Conservation (phyloP, 2,888 invertebrate genomes). For the Leptura quadrifasciata region DNA sequence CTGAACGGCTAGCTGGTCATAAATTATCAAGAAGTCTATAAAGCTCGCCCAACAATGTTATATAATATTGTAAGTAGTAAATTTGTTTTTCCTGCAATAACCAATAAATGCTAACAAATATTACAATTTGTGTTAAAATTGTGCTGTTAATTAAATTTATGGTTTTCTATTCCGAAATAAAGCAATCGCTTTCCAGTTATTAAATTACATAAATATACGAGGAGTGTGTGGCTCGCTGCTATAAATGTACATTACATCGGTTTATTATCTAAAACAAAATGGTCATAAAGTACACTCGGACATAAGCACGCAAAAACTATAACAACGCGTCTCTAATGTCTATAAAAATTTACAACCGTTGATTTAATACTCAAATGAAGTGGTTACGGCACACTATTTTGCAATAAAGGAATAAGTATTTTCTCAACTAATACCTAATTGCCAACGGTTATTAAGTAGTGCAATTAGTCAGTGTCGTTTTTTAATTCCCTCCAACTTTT, state of each 20-base stretch:
- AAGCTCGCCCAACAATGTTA: conserved; percentile 42
- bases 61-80: conserved; percentile 44
- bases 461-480: too few relatives aligned
- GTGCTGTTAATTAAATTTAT: conserved; percentile 65
- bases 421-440: too few relatives aligned
- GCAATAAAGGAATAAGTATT: too few relatives aligned
- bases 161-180: conserved; percentile 62
- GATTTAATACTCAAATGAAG: neutral
- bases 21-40: conserved; percentile 41
- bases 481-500: too few relatives aligned
- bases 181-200: conserved; percentile 79
- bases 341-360: conserved; percentile 14
- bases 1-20: conserved; percentile 29
- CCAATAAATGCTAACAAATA: conserved; percentile 44
- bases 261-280: conserved; percentile 57
- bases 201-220: conserved; percentile 80
- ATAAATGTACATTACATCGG: conserved; percentile 49
- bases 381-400: too few relatives aligned
- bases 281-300: conserved; percentile 49
- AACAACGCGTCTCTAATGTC: conserved; percentile 20
- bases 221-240: conserved; percentile 70
- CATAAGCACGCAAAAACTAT: conserved; percentile 35
- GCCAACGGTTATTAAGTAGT: too few relatives aligned
- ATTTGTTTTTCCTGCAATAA: conserved; percentile 39
- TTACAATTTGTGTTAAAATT: conserved; percentile 43